Evolutionary conservation across 1,140 invertebrate species (phyloP).

Genomic region (Neoseiulus cucumeris): DNA sequence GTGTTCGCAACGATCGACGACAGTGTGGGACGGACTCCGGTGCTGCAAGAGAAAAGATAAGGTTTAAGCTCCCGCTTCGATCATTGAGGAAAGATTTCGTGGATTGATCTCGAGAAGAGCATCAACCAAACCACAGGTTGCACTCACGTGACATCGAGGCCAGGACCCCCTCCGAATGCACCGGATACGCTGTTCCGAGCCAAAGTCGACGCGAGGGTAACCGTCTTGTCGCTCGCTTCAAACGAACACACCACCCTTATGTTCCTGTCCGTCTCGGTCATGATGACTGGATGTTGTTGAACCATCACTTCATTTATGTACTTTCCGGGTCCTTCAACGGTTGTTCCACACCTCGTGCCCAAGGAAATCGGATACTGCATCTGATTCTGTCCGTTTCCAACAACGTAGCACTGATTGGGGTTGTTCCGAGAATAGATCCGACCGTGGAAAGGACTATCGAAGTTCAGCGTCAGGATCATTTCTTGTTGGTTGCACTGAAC

Average conservation of each 20-base stretch:
- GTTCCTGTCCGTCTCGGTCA: conserved; percentile 33
- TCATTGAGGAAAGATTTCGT: no score
- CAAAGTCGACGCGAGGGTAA: conserved; percentile 28
- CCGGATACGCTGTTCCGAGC: conserved; percentile 19
- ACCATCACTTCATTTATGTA: conserved; percentile 35
- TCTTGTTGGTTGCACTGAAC: conserved; percentile 34
- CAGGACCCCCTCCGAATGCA: conserved; percentile 20
- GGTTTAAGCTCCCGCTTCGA: no score
- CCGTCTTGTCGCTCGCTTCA: conserved; percentile 31
- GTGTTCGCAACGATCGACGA: conserved; percentile 31
- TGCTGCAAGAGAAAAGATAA: conserved; percentile 7
- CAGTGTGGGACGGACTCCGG: conserved; percentile 16
- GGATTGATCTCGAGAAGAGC: no score
- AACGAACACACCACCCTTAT: conserved; percentile 34
- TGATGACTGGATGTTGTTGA: conserved; percentile 34
- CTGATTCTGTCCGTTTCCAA: conserved; percentile 31
- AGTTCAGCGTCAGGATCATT: conserved; percentile 33
- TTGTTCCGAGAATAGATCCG: conserved; percentile 35
- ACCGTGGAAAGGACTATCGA: conserved; percentile 32
- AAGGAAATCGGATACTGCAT: conserved; percentile 31
- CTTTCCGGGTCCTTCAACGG: conserved; percentile 26
- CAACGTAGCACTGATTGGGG: conserved; percentile 32
- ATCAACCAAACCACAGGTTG: conserved; percentile 22
- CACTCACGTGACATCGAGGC: conserved; percentile 31
- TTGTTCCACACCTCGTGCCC: conserved; percentile 31